Conservation (phyloP, 1,140 invertebrate genomes). For the Metopolophium dirhodum region DNA sequence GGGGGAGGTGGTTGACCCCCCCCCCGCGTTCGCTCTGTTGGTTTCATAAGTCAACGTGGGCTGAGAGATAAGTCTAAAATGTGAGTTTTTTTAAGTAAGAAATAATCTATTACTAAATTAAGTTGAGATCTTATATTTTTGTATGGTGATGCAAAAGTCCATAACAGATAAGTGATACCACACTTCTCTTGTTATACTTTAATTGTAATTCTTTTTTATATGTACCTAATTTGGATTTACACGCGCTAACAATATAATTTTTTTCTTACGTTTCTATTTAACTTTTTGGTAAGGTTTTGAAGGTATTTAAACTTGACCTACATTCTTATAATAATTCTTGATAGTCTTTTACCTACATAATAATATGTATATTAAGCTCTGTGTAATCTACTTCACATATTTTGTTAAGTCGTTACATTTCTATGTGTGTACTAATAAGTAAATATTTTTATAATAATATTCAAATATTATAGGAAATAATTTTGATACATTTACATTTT, state of each 20-base stretch:
- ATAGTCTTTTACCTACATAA: neutral
- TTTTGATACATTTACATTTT: neutral
- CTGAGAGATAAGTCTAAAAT: neutral
- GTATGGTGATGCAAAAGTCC: neutral
- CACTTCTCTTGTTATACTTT: neutral
- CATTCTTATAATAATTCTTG: neutral
- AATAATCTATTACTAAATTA: neutral
- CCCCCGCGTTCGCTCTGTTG: too few species aligned
- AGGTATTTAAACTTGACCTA: constrained; percentile 12
- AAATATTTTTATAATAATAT: neutral
- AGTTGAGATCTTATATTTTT: neutral
- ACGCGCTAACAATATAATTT: neutral
- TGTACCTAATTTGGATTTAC: neutral
- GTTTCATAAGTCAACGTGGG: neutral
- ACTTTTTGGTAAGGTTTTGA: neutral
- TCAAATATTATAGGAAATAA: neutral
- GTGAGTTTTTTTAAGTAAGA: neutral
- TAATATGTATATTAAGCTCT: neutral
- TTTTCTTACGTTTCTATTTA: neutral
- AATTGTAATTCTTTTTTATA: neutral
- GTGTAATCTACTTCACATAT: neutral
- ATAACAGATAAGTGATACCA: neutral
- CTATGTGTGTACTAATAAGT: neutral
- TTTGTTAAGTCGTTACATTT: neutral
- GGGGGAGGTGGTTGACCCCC: too few species aligned